Evolutionary conservation across 2,888 invertebrate species (phyloP), one percentile per base, ranked within the genome.

Genomic region (Chrysina gloriosa): DNA sequence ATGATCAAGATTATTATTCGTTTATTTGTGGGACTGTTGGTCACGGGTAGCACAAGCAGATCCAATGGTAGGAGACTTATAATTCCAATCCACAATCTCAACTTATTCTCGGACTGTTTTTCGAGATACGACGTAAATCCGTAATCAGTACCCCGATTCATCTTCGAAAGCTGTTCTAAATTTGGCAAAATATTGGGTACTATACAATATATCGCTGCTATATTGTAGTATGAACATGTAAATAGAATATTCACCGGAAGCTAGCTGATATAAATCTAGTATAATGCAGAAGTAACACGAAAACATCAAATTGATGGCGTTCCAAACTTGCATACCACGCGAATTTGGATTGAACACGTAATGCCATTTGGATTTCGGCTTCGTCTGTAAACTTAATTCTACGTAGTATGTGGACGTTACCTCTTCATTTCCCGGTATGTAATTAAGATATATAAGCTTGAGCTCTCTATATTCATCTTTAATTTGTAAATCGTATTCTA

Each of bases 211-310:
- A 45, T 75, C 75, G 36, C 69, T 63, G 4, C 29, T 21, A 23
- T 69, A 72, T 23, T 70, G 70, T 1, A 70, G 9, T 2, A 67
- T 11, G 3, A 71, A 42, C 11, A 72, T 67, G 5, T 16, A 29
- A 11, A 48, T 1, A 16, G 69, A 66, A 45, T 70, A 36, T 63
- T 72, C 72, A 11, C 63, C 45, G 1, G 72, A 54, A 7, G 68
- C 68, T 23, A 73, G 31, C 42, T 74, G 73, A 54, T 73, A 74
- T 16, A 69, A 54, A 47, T 74, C 71, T 23, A 74, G 19, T 7
- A 68, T 34, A 3, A 71, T 31, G 0, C 70, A 64, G 14, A 74
- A 34, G 64, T 67, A 69, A 48, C 69, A 42, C 42, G 66, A 36
- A 63, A 70, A 63, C 3, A 58, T 6, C 14, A 56, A 56, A 11